Percentiles rank a stretch among this genome's conserved stretches.
These are phyloP conservation scores for Micrasema minimum DNA, from an alignment of 1,140 invertebrate genomes.

Conservation along the genomic window DNA sequence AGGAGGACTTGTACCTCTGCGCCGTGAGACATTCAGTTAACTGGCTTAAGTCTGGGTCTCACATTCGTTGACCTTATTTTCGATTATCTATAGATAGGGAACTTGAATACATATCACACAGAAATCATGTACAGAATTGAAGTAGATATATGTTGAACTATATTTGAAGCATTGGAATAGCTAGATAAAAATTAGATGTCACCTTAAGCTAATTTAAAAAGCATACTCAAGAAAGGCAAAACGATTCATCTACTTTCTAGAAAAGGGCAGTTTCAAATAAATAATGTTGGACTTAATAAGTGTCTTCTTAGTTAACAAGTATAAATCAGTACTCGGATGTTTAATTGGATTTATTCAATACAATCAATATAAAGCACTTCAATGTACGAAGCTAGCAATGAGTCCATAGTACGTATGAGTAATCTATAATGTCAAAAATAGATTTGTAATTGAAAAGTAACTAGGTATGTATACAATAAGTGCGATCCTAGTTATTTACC, in stretches of 20 bases:
- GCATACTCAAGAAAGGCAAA: constrained; percentile 49
- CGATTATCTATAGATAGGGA: constrained; percentile 44
- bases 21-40: constrained; percentile 3
- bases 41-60: constrained; percentile 27
- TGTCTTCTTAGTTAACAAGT: constrained; percentile 50
- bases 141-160: constrained; percentile 50
- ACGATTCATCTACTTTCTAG: constrained; percentile 44
- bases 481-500: constrained; percentile 54
- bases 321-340: constrained; percentile 57
- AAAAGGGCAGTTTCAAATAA: constrained; percentile 38
- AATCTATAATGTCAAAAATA: constrained; percentile 48
- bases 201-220: constrained; percentile 49
- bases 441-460: constrained; percentile 46
- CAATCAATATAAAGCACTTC: constrained; percentile 53
- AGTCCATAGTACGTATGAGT: constrained; percentile 38
- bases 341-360: constrained; percentile 54
- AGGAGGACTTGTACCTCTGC: constrained; percentile 52
- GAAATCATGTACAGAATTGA: constrained; percentile 47
- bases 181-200: constrained; percentile 53
- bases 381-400: constrained; percentile 48
- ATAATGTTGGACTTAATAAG: constrained; percentile 59
- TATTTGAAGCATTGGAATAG: constrained; percentile 53
- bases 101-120: constrained; percentile 45
- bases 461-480: constrained; percentile 43
- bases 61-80: constrained; percentile 53